Percentiles rank a stretch among this genome's conserved stretches.
Conservation (phyloP, 2,888 invertebrate species). For the Plutella xylostella region DNA sequence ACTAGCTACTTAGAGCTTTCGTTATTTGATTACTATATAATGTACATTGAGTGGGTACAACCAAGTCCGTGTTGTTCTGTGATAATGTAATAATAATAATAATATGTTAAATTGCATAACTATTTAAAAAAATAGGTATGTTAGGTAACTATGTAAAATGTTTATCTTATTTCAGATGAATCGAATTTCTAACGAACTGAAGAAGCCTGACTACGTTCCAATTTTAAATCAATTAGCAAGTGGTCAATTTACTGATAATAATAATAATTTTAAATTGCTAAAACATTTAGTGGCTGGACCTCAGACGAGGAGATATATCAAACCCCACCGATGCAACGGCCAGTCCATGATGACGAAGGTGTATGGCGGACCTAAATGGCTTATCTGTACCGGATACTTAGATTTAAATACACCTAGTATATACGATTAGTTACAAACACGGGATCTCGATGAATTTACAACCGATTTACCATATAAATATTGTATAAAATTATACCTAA, state of each 20-base stretch:
- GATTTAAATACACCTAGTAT: constrained; percentile 53
- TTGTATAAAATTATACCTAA: too few relatives aligned
- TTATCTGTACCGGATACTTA: constrained; percentile 56
- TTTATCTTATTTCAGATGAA: constrained; percentile 37
- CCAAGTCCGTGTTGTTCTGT: too few relatives aligned
- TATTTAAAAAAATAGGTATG: too few relatives aligned
- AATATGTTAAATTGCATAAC: too few relatives aligned
- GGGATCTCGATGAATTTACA: too few relatives aligned
- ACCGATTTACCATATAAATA: too few relatives aligned
- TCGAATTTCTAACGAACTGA: constrained; percentile 46
- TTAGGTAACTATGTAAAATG: too few relatives aligned
- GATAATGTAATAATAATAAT: too few relatives aligned
- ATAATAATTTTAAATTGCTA: constrained; percentile 28
- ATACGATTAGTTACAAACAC: too few relatives aligned
- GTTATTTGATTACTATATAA: too few relatives aligned
- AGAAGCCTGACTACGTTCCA: constrained; percentile 47
- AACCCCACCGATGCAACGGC: constrained; percentile 58
- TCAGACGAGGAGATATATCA: constrained; percentile 53
- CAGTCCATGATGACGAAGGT: constrained; percentile 45
- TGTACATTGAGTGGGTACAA: too few relatives aligned
- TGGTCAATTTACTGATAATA: constrained; percentile 29
- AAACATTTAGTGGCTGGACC: constrained; percentile 45
- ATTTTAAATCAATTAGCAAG: constrained; percentile 47
- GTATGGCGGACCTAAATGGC: constrained; percentile 54
- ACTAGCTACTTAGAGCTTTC: too few relatives aligned